Evolutionary conservation across 2,113 vertebrate genomes (phyloP), one percentile per base, ranked within the genome.

Genomic region (Arenaria interpres): DNA sequence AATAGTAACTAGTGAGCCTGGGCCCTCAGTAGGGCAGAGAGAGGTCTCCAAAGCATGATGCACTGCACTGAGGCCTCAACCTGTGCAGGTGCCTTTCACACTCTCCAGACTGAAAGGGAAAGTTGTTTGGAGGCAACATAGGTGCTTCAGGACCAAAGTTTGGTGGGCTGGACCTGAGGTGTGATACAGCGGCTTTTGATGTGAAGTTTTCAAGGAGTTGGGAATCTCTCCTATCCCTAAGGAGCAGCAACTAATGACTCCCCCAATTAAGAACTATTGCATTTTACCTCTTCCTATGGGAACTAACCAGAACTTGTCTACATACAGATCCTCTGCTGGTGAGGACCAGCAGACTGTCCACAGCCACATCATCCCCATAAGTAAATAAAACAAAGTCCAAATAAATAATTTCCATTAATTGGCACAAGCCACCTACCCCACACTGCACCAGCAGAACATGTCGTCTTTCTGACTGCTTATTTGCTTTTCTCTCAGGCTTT

Each of bases 211-310:
- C 24, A 57, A 62, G 30, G 14, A 45, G n/a, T 2, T 16, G 6
- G 9, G 11, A 51, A 68, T 20, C 6, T n/a, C 8, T 77, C 22
- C n/a, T 32, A 18, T 12, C 10, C 19, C 6, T 46, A 16, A 8
- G 4, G 9, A 90, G 22, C 12, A 41, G 32, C 32, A 73, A 9
- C 10, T 53, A 54, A 14, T 41, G 17, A 11, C 24, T 6, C 4
- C 2, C 5, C 0, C 24, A 63, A 0, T 7, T 43, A 33, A 57
- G 68, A 60, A 24, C 4, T 17, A 33, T 5, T 13, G 1, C 30
- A 4, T 33, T 90, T 57, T 48, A 59, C 33, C 8, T 64, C 43
- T 30, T 67, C 64, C 59, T 5, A 3, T 20, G 3, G 9, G n/a
- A 81, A 54, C 45, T 33, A 66, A 33, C 41, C 14, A 39, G 63